Evolutionary conservation across 1,140 invertebrate genomes (phyloP), one percentile per base, ranked within the genome.

Genomic region (Macrotrachela quadricornifera): DNA sequence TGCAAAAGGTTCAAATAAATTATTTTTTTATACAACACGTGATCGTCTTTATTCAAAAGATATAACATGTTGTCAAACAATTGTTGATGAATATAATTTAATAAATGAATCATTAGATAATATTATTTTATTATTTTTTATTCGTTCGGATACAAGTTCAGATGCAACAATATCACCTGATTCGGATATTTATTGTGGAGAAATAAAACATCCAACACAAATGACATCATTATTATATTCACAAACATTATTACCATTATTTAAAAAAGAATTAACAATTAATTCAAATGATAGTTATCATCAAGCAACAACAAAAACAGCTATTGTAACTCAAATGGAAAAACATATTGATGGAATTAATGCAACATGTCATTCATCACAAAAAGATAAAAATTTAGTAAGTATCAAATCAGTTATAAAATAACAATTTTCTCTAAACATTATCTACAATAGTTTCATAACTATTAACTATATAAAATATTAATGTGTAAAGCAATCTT

Each of bases 101-200:
- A 36, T 30, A 30, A 9, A 41, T 59, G 58, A 60, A 36, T 60
- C 64, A 53, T 53, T 67, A 21, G 65, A 66, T 38, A 59, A 59
- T 48, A 58, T 65, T 1, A 63, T 61, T 41, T 59, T 69, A 57
- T 52, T 69, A 16, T 68, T 66, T 52, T 69, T 68, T 55, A 52
- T 69, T 30, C 56, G 66, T 49, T 62, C 63, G 18, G 56, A 61
- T 50, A 60, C 63, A 64, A 60, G 42, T 43, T n/a, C 14, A 2
- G 21, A 18, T 30, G 46, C 14, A 14, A 16, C n/a, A 8, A 49
- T 47, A n/a, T 44, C 36, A 18, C 43, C 46, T 36, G 67, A 67
- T 36, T 64, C 66, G 56, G 65, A 68, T 52, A 61, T 69, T 10
- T 64, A 62, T 50, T 67, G 64, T 58, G 67, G 67, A 12, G 67